A percentile compares a stretch with the other conserved stretches of the same genome.
Conservation (phyloP, 2,888 invertebrate species). For the Odontocerum albicorne region DNA sequence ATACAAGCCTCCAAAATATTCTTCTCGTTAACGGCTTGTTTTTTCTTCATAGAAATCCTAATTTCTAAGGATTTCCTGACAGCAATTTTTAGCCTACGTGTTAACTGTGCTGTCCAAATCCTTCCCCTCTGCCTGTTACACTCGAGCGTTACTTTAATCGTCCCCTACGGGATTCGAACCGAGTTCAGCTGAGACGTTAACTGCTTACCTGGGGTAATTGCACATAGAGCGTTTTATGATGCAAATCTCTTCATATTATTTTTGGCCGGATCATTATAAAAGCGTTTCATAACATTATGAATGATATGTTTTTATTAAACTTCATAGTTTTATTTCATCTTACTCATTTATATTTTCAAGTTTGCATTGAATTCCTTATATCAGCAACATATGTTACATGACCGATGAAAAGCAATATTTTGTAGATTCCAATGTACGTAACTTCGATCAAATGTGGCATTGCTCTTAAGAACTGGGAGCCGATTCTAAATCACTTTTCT, state of each 20-base stretch:
- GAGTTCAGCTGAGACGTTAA: conserved; percentile 27
- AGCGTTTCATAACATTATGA: too few relatives aligned
- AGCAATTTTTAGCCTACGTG: conserved; percentile 30
- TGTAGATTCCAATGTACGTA: too few relatives aligned
- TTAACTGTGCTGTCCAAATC: conserved; percentile 20
- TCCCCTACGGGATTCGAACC: conserved; percentile 40
- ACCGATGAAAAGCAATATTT: too few relatives aligned
- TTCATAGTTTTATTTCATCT: conserved; percentile 1
- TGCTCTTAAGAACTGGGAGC: too few relatives aligned
- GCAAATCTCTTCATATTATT: conserved; percentile 18
- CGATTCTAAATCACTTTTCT: too few relatives aligned
- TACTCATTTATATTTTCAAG: too few relatives aligned
- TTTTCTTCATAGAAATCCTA: background rate
- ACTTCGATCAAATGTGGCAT: too few relatives aligned
- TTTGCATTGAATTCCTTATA: too few relatives aligned
- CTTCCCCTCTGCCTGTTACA: conserved; percentile 43
- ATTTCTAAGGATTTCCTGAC: conserved; percentile 1
- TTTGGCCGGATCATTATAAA: conserved; percentile 10
- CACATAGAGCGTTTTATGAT: conserved; percentile 28
- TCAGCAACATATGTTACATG: too few relatives aligned
- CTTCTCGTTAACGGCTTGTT: too few relatives aligned
- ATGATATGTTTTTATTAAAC: background rate
- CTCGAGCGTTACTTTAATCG: conserved; percentile 49
- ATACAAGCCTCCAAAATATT: too few relatives aligned
- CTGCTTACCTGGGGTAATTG: conserved; percentile 33